Percentiles rank a stretch among this genome's conserved stretches.
These are phyloP conservation scores for Yponomeuta malinellus DNA, from an alignment of 2,888 invertebrate species.

Conservation along the genomic window DNA sequence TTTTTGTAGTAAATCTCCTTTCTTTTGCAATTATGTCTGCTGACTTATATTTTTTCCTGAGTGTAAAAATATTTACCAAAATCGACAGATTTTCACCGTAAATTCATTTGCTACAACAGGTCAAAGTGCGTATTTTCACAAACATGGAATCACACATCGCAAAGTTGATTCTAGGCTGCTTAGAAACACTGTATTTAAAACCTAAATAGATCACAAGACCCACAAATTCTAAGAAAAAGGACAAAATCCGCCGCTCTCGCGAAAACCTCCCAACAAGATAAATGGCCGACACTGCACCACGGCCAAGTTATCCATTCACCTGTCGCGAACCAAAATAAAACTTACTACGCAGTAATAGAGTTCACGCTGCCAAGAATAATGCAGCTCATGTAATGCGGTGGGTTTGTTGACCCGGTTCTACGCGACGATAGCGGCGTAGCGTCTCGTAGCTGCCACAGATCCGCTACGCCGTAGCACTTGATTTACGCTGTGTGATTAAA, in stretches of 20 bases:
- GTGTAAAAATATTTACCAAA: no score
- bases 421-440: slow-evolving; percentile 27
- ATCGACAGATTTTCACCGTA: no score
- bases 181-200: neutral
- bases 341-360: slow-evolving; percentile 17
- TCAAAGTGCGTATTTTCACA: no score
- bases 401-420: slow-evolving; percentile 17
- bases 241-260: neutral
- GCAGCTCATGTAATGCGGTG: slow-evolving; percentile 17
- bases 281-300: neutral
- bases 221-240: neutral
- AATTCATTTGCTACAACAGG: no score
- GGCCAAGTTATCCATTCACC: neutral
- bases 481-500: slow-evolving; percentile 2
- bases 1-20: no score
- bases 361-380: slow-evolving; percentile 16
- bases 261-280: neutral
- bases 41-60: no score
- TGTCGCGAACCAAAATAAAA: slow-evolving; percentile 4
- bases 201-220: neutral
- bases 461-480: slow-evolving; percentile 4
- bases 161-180: neutral
- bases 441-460: slow-evolving; percentile 19
- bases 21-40: no score
- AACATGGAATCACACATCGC: no score